A percentile compares a stretch with the other conserved stretches of the same genome.
These are phyloP conservation scores for Odontocerum albicorne DNA, from an alignment of 2,888 invertebrate species.

Conservation along the genomic window DNA sequence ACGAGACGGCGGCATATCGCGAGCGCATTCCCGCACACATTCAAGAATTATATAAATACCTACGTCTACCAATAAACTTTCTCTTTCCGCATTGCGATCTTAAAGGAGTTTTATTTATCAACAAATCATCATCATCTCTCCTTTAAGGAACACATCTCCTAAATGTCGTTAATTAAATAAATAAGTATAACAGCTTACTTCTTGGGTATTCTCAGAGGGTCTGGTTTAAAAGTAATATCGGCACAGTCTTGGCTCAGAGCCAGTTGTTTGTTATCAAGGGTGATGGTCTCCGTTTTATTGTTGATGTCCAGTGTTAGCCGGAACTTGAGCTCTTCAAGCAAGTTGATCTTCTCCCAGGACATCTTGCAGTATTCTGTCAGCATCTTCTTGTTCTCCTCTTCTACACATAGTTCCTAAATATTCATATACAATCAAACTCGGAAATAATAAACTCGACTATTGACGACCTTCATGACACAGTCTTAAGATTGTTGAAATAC, in stretches of 20 bases:
- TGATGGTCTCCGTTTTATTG: conserved; percentile 64
- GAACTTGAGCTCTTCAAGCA: conserved; percentile 57
- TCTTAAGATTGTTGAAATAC: not conserved
- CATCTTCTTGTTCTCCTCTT: conserved; percentile 54
- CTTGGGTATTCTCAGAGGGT: conserved; percentile 60
- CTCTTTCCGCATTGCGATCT: too few relatives aligned
- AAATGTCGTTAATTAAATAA: not conserved
- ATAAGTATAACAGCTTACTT: conserved; percentile 44
- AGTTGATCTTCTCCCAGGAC: conserved; percentile 62
- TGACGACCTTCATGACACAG: not conserved
- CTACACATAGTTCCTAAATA: conserved; percentile 53
- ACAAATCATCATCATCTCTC: too few relatives aligned
- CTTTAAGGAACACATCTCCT: too few relatives aligned
- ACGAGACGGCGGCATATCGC: too few relatives aligned
- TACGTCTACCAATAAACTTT: too few relatives aligned
- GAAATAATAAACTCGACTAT: too few relatives aligned
- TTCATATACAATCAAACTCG: not conserved
- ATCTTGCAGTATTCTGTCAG: conserved; percentile 56
- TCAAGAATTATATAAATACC: too few relatives aligned
- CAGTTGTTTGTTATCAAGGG: conserved; percentile 62
- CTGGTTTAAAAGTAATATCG: conserved; percentile 67
- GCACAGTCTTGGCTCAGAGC: conserved; percentile 62
- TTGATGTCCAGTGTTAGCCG: conserved; percentile 56
- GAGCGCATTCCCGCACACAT: too few relatives aligned
- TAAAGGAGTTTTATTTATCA: too few relatives aligned